These are phyloP conservation scores for Andrena hattorfiana DNA, from an alignment of 2,888 invertebrate species.

Conservation along the genomic window DNA sequence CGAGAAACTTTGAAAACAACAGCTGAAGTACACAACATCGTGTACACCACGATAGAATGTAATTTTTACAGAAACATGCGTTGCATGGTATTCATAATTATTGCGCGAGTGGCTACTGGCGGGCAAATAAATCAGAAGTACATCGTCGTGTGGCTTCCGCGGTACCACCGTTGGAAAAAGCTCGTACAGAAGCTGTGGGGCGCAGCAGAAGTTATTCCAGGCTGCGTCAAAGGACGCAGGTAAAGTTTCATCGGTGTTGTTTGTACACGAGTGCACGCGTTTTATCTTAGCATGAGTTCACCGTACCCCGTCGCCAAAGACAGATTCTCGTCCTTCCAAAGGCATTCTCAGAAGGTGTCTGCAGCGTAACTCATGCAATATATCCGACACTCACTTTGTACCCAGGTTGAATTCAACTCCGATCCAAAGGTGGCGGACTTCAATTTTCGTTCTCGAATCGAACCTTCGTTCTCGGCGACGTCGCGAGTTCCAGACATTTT, in stretches of 20 bases:
- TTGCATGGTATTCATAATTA: not conserved
- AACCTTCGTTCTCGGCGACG: slow-evolving; percentile 18
- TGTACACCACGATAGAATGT: not conserved
- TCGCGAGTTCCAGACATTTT: slow-evolving; percentile 4
- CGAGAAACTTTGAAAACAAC: not conserved
- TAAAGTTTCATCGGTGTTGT: slow-evolving; percentile 45
- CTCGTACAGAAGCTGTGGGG: not conserved
- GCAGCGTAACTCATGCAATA: slow-evolving; percentile 58
- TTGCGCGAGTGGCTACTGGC: not conserved
- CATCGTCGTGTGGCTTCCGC: not conserved
- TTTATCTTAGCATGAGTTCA: slow-evolving; percentile 1
- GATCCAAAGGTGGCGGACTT: slow-evolving; percentile 23
- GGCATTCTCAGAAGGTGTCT: slow-evolving; percentile 52
- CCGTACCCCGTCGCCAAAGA: slow-evolving; percentile 37
- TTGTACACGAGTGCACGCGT: slow-evolving; percentile 28
- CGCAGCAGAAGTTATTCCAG: not conserved
- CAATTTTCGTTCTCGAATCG: slow-evolving; percentile 55
- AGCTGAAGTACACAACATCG: not conserved
- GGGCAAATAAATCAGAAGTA: not conserved
- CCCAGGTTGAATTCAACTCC: slow-evolving; percentile 49
- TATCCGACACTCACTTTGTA: slow-evolving; percentile 62
- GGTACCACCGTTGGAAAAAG: slow-evolving; percentile 1
- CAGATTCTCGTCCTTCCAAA: slow-evolving; percentile 50
- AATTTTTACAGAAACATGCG: not conserved
- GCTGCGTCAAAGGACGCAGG: slow-evolving; percentile 25